Percentiles rank a stretch among this genome's conserved stretches.
phyloP scores from a whole-genome alignment of 2,797 vertebrate species.

The Meda fulgida region DNA sequence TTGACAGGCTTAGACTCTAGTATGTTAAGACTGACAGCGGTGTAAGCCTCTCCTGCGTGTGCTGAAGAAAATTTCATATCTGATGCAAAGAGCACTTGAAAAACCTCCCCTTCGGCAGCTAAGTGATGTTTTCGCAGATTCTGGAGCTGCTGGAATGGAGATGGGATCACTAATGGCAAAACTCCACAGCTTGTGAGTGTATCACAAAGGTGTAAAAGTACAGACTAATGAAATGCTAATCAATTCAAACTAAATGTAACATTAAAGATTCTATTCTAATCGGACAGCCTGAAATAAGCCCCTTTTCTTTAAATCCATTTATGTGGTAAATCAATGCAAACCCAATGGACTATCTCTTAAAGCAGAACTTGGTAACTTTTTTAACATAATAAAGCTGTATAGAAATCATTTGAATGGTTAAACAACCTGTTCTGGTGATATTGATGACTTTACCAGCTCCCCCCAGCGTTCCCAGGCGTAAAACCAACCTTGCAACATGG shows the following conservation, averaged over 20 bases:
- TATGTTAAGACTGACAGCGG: constrained; percentile 1
- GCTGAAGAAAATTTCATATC: neutral
- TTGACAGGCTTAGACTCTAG: neutral
- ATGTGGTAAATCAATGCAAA: constrained; percentile 35
- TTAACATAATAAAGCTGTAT: no score
- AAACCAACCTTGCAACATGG: no score
- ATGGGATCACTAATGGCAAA: constrained; percentile 21
- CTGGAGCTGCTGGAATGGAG: constrained; percentile 18
- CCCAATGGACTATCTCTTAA: constrained; percentile 27
- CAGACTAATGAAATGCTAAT: neutral
- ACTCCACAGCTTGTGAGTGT: neutral
- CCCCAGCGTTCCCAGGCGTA: no score
- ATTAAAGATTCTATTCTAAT: constrained; percentile 18
- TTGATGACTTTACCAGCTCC: no score
- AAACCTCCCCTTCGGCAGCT: neutral
- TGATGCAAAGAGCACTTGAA: constrained; percentile 3
- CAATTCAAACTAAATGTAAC: constrained; percentile 1
- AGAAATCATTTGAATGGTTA: no score
- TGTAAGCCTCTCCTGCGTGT: neutral
- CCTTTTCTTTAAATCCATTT: neutral
- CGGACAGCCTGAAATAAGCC: neutral
- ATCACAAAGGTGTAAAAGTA: constrained; percentile 23
- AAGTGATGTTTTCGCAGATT: constrained; percentile 25
- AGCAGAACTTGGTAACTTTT: no score
- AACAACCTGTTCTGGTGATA: no score